phyloP scores from a whole-genome alignment of 2,113 vertebrate species.

The Rhadina sibilatrix region DNA sequence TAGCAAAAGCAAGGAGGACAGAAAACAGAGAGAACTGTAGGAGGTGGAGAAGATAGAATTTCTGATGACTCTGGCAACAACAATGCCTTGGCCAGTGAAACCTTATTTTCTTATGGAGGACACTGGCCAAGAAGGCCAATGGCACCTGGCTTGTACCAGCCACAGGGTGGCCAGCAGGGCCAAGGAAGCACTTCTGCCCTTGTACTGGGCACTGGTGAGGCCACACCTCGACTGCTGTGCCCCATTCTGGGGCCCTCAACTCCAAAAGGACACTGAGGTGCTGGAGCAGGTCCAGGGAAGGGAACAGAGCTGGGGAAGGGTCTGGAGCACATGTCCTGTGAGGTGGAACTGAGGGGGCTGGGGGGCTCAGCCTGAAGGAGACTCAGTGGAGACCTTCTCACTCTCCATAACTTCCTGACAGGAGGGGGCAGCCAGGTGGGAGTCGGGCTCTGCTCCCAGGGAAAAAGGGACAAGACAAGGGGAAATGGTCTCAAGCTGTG shows the following conservation, averaged over 20 bases:
- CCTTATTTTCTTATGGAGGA: background rate
- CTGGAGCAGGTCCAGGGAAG: background rate
- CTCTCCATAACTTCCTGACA: background rate
- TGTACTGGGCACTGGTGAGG: background rate
- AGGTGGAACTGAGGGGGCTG: background rate
- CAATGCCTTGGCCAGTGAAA: background rate
- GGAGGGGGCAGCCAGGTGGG: background rate
- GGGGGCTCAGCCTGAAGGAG: background rate
- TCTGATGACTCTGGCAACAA: slow-evolving; percentile 29
- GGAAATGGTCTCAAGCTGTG: background rate
- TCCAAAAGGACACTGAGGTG: background rate
- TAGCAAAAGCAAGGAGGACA: slow-evolving; percentile 4
- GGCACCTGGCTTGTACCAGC: background rate
- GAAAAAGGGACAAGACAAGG: background rate
- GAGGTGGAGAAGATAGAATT: background rate
- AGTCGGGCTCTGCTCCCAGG: background rate
- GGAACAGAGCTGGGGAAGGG: background rate
- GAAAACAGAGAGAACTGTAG: slow-evolving; percentile 1
- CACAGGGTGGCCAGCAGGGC: background rate
- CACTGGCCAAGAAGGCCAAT: background rate
- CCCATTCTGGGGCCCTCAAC: background rate
- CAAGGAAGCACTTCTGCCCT: background rate
- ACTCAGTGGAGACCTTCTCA: background rate
- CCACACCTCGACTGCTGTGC: background rate
- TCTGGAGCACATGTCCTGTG: background rate